Conservation (phyloP, 2,888 invertebrate genomes). For the Cryptocheilus praepositus region DNA sequence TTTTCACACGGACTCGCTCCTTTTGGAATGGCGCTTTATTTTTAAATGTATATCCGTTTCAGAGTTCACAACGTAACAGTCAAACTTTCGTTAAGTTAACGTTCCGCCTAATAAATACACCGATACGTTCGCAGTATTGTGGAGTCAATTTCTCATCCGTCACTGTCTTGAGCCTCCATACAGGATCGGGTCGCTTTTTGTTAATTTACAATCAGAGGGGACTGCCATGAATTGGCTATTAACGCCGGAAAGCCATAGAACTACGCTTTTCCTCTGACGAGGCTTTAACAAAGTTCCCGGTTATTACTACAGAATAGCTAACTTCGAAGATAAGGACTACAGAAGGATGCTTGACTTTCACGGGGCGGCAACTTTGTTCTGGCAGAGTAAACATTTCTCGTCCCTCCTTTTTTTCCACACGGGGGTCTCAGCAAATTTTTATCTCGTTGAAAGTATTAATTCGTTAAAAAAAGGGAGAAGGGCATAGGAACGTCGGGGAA, state of each 20-base stretch:
- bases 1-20: conserved; percentile 1
- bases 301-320: conserved; percentile 53
- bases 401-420: conserved; percentile 26
- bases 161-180: conserved; percentile 33
- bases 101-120: no score
- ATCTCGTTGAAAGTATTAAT: conserved; percentile 43
- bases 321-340: conserved; percentile 47
- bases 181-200: not conserved
- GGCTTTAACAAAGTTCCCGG: conserved; percentile 56
- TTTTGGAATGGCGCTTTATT: no score
- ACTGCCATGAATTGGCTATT: conserved; percentile 43
- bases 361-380: conserved; percentile 29
- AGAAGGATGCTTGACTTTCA: conserved; percentile 39
- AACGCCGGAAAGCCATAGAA: conserved; percentile 36
- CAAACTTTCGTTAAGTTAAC: no score
- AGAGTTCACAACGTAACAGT: no score
- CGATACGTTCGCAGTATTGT: no score
- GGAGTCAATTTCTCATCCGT: not conserved
- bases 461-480: conserved; percentile 27
- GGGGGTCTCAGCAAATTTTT: conserved; percentile 49
- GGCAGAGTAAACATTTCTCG: conserved; percentile 40
- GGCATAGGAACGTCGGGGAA: conserved; percentile 1
- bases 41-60: no score
- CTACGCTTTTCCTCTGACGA: conserved; percentile 49
- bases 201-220: not conserved